phyloP scores from a whole-genome alignment of 2,888 invertebrate genomes.

The Sinohyriopsis cumingii region DNA sequence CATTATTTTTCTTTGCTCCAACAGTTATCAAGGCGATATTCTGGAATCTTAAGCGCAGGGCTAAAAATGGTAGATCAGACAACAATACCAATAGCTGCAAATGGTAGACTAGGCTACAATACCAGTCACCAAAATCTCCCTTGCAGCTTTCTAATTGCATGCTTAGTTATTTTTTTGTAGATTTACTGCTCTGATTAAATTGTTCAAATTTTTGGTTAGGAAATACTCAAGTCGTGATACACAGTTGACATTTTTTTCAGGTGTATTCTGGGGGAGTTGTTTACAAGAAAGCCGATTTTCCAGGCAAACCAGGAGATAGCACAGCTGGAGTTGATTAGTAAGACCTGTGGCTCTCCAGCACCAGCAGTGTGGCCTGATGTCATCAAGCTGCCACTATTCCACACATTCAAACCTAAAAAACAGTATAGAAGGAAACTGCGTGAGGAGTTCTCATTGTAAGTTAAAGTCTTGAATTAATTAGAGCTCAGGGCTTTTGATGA shows the following conservation, averaged over 20 bases:
- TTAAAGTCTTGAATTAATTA: conserved; percentile 14
- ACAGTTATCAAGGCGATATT: too few relatives aligned
- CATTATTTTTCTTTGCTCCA: too few relatives aligned
- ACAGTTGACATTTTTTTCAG: conserved; percentile 60
- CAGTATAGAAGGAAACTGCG: conserved; percentile 89
- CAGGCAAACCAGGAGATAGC: conserved; percentile 94
- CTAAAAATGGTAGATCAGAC: too few relatives aligned
- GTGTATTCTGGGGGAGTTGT: conserved; percentile 98
- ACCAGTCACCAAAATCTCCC: too few relatives aligned
- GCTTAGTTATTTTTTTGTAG: too few relatives aligned
- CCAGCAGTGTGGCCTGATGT: conserved; percentile 98
- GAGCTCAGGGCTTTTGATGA: background rate
- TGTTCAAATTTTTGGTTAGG: background rate
- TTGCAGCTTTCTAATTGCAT: too few relatives aligned
- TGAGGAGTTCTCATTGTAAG: conserved; percentile 89
- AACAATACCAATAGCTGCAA: too few relatives aligned
- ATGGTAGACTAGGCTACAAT: too few relatives aligned
- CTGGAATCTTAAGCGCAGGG: too few relatives aligned
- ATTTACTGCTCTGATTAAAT: too few relatives aligned
- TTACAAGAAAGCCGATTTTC: conserved; percentile 95
- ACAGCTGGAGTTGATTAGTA: conserved; percentile 94
- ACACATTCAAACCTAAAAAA: conserved; percentile 91
- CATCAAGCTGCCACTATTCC: conserved; percentile 92
- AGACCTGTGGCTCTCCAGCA: conserved; percentile 94
- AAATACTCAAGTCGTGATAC: background rate